Base-by-base conservation (phyloP, 2,113 vertebrate genomes). In the Xiphophorus maculatus region DNA sequence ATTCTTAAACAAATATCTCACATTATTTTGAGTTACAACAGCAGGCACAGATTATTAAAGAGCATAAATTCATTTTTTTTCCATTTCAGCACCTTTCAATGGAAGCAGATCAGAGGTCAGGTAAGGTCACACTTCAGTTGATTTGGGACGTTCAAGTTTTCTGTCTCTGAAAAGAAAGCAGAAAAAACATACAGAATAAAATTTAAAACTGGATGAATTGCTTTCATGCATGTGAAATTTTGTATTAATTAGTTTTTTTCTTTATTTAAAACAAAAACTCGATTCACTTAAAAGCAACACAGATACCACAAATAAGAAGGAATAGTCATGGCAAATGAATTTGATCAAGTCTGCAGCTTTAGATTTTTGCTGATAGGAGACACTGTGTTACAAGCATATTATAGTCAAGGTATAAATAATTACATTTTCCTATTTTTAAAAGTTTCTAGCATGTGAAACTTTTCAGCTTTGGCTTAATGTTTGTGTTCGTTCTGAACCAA, bases 71-170 rank as follows among this genome's bases (percentile, higher is more conserved):
- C 58, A 37, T 69, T 66, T 54, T 63, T 63, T 63, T 63, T 63
- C 4, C 14, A 61, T 61, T 42, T 12, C 64, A 6, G 25, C 35
- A 33, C 4, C 33, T 12, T 5, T 65, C 30, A 54, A 8, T 14
- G 11, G 63, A 33, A 42, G 28, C 29, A 48, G 69, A 65, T 54
- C 65, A 29, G 72, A 58, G 29, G 64, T 70, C 61, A 61, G 35
- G 8, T 27, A 35, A 69, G 9, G 29, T 85, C 76, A 90, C 14
- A 91, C 90, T 0, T 90, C 87, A 65, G 88, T 89, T 5, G 88
- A 86, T 79, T 1, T 87, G 42, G 40, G 14, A 15, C 4, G 40
- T 11, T 37, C 3, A 42, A 14, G 2, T 69, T 78, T 87, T 11
- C 3, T 69, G 11, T 68, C 66, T 9, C 88, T 90, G 69, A 72